phyloP scores from a whole-genome alignment of 2,113 vertebrate genomes.

The Seriola quinqueradiata region DNA sequence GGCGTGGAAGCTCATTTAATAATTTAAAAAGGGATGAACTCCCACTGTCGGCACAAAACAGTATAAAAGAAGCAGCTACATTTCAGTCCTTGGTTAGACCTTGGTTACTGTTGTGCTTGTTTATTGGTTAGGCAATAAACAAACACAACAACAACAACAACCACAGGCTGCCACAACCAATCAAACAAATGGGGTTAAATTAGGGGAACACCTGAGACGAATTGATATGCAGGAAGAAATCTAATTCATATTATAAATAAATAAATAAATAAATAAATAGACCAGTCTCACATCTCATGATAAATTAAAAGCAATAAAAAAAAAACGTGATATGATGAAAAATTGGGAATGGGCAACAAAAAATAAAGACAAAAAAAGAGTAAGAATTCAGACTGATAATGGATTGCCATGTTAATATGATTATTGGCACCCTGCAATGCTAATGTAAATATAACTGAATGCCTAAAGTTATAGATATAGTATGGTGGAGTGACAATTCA shows the following conservation, averaged over 20 bases:
- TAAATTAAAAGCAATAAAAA: background rate
- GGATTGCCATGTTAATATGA: background rate
- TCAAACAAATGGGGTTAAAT: slow-evolving; percentile 7
- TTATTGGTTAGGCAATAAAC: background rate
- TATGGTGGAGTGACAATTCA: background rate
- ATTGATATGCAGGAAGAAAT: background rate
- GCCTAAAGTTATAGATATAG: background rate
- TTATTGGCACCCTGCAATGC: background rate
- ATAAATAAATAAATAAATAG: background rate
- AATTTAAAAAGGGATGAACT: no score
- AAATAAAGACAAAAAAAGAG: background rate
- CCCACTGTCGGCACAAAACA: background rate
- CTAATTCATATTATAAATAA: background rate
- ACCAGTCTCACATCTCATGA: background rate
- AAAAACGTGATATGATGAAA: background rate
- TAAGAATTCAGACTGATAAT: background rate
- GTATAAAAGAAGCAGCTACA: background rate
- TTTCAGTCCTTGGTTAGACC: background rate
- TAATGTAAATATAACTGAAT: background rate
- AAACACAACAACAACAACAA: slow-evolving; percentile 6
- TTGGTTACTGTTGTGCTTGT: no score
- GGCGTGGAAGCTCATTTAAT: background rate
- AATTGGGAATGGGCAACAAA: no score
- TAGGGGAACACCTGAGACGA: background rate
- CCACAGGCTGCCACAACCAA: slow-evolving; percentile 6